phyloP scores from a whole-genome alignment of 2,888 invertebrate species.

The Eledona agricola region DNA sequence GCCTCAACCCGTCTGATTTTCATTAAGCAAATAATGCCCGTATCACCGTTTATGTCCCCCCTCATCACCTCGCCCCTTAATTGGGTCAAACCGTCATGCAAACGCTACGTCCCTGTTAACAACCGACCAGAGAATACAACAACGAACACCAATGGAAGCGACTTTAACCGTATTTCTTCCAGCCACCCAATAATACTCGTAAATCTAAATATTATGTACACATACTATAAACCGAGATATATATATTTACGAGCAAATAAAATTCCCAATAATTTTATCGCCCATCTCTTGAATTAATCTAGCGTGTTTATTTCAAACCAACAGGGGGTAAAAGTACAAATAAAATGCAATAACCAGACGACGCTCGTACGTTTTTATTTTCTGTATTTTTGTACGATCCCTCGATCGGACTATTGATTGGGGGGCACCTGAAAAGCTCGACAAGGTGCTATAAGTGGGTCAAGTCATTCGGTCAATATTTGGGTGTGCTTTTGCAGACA shows the following conservation, averaged over 20 bases:
- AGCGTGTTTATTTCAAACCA: constrained; percentile 36
- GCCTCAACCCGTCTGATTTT: constrained; percentile 9
- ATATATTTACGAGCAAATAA: constrained; percentile 14
- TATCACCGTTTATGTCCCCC: constrained; percentile 6
- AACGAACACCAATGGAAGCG: not conserved
- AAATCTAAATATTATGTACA: constrained; percentile 22
- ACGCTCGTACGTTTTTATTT: constrained; percentile 1
- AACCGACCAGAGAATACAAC: not conserved
- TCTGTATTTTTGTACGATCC: no score
- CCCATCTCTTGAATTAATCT: constrained; percentile 37
- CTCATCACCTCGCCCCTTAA: constrained; percentile 8
- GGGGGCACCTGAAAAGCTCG: constrained; percentile 3
- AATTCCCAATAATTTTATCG: constrained; percentile 40
- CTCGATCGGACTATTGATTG: no score
- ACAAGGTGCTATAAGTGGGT: constrained; percentile 47
- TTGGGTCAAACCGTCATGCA: constrained; percentile 3
- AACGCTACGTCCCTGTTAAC: not conserved
- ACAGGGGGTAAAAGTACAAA: constrained; percentile 24
- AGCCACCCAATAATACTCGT: not conserved
- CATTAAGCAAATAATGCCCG: constrained; percentile 21
- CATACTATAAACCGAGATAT: constrained; percentile 7
- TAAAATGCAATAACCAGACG: constrained; percentile 12
- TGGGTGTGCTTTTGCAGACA: constrained; percentile 41
- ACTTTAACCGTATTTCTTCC: not conserved
- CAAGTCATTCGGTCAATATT: constrained; percentile 46